phyloP scores from a whole-genome alignment of 2,113 vertebrate genomes.

The Progne subis region DNA sequence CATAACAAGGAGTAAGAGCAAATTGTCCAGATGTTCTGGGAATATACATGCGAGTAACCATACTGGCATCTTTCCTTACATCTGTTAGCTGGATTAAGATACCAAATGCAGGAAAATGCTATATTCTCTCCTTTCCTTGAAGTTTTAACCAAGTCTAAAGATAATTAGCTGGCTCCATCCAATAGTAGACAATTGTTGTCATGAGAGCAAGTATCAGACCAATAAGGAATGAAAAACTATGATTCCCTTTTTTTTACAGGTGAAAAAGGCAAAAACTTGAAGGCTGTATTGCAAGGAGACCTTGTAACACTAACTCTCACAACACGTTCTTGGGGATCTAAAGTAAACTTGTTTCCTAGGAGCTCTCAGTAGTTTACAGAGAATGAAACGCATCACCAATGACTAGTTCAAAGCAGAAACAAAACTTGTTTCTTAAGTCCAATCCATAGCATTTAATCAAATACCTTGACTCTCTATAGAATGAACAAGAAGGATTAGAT shows the following conservation, averaged over 20 bases:
- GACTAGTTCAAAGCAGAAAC: not conserved
- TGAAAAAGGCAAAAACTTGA: not conserved
- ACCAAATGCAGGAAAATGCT: not conserved
- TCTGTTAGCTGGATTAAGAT: not conserved
- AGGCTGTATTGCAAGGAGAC: not conserved
- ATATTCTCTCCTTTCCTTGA: not conserved
- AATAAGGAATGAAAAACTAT: not conserved
- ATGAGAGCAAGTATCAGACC: not conserved
- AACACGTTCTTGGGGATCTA: rapidly evolving
- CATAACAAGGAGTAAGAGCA: not conserved
- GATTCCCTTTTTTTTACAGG: not conserved
- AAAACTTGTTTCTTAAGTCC: not conserved
- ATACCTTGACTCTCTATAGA: not conserved
- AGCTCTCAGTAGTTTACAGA: not conserved
- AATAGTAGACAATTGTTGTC: not conserved
- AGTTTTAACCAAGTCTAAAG: not conserved
- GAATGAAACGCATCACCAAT: not conserved
- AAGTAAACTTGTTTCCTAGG: not conserved
- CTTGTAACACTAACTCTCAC: not conserved
- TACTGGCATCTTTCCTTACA: not conserved
- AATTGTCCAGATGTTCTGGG: not conserved
- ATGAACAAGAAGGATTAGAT: not conserved
- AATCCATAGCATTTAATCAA: not conserved
- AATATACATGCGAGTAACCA: not conserved
- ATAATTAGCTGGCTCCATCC: not conserved